Evolutionary conservation across 1,140 invertebrate species (phyloP), one percentile per base, ranked within the genome.

Genomic region (Acarapis woodi): DNA sequence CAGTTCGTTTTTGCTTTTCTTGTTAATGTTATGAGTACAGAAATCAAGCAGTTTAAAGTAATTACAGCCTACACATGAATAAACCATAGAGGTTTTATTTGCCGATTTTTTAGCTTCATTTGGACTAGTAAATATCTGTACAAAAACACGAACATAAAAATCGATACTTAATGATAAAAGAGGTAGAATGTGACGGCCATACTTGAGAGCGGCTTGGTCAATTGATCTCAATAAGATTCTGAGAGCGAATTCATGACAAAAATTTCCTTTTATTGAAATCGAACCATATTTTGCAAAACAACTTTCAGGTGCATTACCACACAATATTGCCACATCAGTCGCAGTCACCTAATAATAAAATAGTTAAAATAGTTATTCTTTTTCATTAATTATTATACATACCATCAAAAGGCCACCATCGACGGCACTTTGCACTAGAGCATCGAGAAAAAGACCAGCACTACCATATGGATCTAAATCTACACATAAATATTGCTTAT

Each of bases 401-500:
- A n/a, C 68, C 42, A 93, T 65, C n/a, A 99, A 55, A 23, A 70
- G 45, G 24, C 63, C 57, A 26, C 48, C 49, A 45, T 61, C 51
- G 26, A 40, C 39, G 26, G 65, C 52, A 37, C 53, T 45, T 44
- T 68, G 64, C 18, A 99, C 71, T 0, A 83, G 83, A 2, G 72
- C 63, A 56, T 99, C 88, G 0, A 99, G 59, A 57, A 97, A 99
- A 33, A 67, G 68, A 2, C 78, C 70, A 0, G 88, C 79, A 50
- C 78, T 83, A 4, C 93, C 93, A 53, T 97, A 99, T 0, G 93
- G 93, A 60, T 99, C 93, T 24, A 99, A 54, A 55, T 99, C 93
- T 38, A 99, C 67, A 0, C 70, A 79, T 52, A 88, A 66, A 56
- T 88, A 93, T 25, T 66, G 62, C 37, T 73, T 61, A n/a, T 60